phyloP scores from a whole-genome alignment of 1,140 invertebrate species.

The Bicyclus anynana region DNA sequence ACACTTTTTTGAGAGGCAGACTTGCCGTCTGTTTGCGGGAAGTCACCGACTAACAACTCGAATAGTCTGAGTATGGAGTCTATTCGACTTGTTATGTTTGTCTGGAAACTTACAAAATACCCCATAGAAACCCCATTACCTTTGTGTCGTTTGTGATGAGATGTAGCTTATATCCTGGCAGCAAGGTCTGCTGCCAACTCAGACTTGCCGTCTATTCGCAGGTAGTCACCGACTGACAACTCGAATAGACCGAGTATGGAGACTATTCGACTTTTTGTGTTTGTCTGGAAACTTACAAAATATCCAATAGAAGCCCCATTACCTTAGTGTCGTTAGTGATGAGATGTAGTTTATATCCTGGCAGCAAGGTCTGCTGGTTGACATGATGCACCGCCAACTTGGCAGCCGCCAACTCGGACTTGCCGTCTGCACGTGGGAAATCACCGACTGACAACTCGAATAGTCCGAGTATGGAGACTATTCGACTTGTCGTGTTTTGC shows the following conservation, averaged over 20 bases:
- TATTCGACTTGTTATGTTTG: no score
- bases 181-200: conserved; percentile 81
- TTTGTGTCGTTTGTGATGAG: conserved; percentile 89
- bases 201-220: no score
- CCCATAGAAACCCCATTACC: conserved; percentile 78
- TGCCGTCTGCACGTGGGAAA: conserved; percentile 79
- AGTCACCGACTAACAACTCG: no score
- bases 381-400: conserved; percentile 85
- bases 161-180: conserved; percentile 84
- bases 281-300: no score
- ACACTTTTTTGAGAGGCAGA: no score
- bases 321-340: conserved; percentile 91
- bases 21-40: no score
- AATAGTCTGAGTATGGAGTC: no score
- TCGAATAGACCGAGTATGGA: conserved; percentile 87
- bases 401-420: conserved; percentile 86
- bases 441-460: conserved; percentile 85
- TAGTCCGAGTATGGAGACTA: conserved; percentile 82
- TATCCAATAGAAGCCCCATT: conserved; percentile 24
- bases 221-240: no score
- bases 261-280: conserved; percentile 54
- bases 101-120: no score
- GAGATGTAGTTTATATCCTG: conserved; percentile 84
- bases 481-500: conserved; percentile 31
- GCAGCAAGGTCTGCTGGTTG: conserved; percentile 82